Base-by-base conservation (phyloP, 2,797 vertebrate genomes). In the Aphelocoma californica region DNA sequence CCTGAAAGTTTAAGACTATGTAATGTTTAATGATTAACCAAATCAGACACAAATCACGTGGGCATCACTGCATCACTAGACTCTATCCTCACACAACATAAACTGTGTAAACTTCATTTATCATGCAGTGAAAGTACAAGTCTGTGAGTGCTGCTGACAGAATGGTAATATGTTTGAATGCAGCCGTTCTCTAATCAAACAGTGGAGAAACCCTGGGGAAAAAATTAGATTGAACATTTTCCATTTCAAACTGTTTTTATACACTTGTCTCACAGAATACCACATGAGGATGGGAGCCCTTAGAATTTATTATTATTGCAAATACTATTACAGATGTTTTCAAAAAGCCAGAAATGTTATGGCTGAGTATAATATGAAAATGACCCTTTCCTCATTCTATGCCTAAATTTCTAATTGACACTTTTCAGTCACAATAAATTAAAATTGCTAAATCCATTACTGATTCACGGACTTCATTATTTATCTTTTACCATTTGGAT, bases 131-230 rank as follows among this genome's bases (percentile, higher is more conserved):
- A 84, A 95, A 96, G 83, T 73, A 81, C 69, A 88, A 89, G 72
- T 84, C 80, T 92, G 53, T 74, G 72, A 86, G 53, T 2, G 5
- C 42, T 81, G 66, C 86, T 91, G 88, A 94, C 83, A 88, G 83
- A 92, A 89, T 89, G 40, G 56, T 80, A 96, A 96, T 93, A 64
- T 31, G 42, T 90, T 93, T 79, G 72, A 91, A 94, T 90, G 64
- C 73, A 93, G 45, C 15, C 74, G 71, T 91, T 93, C 91, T 82
- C 87, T 92, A 95, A 96, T 93, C 90, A 96, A 96, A 93, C 72
- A 92, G 87, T 50, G 23, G 44, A 77, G 60, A 93, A 93, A 90
- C 91, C 86, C 79, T 50, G 45, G 71, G 93, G 93, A 81, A 86
- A 88, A 91, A 79, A 91, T 67, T 81, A 91, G 80, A 92, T 42